Base-by-base conservation (phyloP, 2,113 vertebrate species). In the Psittacula cyanocephala region DNA sequence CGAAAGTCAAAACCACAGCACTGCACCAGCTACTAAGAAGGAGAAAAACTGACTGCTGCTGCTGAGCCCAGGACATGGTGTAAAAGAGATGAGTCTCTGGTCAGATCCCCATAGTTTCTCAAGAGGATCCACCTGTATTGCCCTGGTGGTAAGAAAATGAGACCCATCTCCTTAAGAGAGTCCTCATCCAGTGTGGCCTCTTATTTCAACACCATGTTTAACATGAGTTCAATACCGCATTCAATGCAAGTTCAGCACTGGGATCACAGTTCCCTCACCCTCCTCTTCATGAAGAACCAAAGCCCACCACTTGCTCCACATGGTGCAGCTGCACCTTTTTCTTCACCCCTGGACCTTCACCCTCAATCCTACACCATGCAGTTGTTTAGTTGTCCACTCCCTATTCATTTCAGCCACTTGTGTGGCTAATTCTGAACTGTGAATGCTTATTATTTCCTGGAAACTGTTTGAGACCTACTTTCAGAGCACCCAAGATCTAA, bases 121-220 rank as follows among this genome's bases (percentile, higher is more conserved):
- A 33, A 18, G 37, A 41, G 16, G 28, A 91, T 62, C 19, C 17
- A 52, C n/a, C 62, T 77, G 6, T 11, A 31, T 53, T 59, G 47
- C 29, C 18, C 17, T 6, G 13, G 29, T 8, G 4, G 15, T 76
- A 18, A 82, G 71, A 70, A 86, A 86, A 80, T 35, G 9, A 80
- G 25, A 80, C 5, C 4, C 15, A 35, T n/a, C 11, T 74, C 44
- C 39, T 57, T 44, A 57, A 39, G 35, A 59, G 28, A 39, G 29
- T 76, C 23, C 29, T 29, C 4, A n/a, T 25, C 31, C 1, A 1
- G 31, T 0, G 0, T 37, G 50, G 46, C 24, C 18, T 59, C 7
- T 31, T 33, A 55, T 4, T 43, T 85, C 39, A 88, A 39, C 18
- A 46, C 14, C 13, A 15, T 0, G 0, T 72, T 22, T 69, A 37